phyloP scores from a whole-genome alignment of 2,113 vertebrate species.

The Ammodytes marinus region DNA sequence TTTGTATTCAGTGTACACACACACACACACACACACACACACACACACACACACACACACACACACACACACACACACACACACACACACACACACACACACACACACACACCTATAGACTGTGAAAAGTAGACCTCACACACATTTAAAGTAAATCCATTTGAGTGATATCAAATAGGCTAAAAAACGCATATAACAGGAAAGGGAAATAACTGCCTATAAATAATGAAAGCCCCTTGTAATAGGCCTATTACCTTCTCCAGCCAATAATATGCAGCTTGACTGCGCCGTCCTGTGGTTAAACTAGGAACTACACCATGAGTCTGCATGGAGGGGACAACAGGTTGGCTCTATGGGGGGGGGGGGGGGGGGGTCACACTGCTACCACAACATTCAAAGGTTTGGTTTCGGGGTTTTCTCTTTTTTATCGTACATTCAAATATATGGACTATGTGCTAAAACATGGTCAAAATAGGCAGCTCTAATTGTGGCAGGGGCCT shows the following conservation, averaged over 20 bases:
- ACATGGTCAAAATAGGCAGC: too few relatives aligned
- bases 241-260: too few relatives aligned
- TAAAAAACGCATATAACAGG: too few relatives aligned
- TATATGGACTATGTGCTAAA: not conserved
- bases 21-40: not conserved
- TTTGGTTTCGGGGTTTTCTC: not conserved
- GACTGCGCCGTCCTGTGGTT: slow-evolving; percentile 47
- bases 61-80: not conserved
- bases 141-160: not conserved
- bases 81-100: not conserved
- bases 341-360: not conserved
- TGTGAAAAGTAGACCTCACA: not conserved
- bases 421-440: not conserved
- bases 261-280: not conserved
- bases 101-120: not conserved
- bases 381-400: not conserved
- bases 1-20: not conserved
- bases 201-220: not conserved
- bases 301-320: not conserved
- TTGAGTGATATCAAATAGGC: not conserved
- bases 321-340: not conserved
- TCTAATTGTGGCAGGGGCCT: too few relatives aligned
- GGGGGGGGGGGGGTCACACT: too few relatives aligned
- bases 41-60: not conserved
- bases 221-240: not conserved